Percentiles rank a stretch among this genome's conserved stretches.
phyloP scores from a whole-genome alignment of 2,113 vertebrate genomes.

The Tragelaphus imberbis region DNA sequence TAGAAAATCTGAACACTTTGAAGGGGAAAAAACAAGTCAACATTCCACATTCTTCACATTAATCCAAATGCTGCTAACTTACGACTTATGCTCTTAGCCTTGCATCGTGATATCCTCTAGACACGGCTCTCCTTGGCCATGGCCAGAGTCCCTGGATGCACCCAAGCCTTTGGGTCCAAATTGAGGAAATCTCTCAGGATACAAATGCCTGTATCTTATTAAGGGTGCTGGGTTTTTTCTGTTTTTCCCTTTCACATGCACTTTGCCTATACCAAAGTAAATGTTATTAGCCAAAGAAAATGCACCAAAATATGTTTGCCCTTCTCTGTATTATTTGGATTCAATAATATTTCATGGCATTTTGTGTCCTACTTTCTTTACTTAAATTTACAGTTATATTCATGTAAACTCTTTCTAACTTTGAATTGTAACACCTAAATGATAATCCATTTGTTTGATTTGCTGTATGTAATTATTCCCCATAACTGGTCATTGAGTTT shows the following conservation, averaged over 20 bases:
- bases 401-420: not conserved
- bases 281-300: not conserved
- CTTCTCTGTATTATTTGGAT: not conserved
- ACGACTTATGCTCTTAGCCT: accelerated
- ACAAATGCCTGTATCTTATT: not conserved
- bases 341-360: not conserved
- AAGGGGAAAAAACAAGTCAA: not conserved
- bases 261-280: not conserved
- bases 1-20: not conserved
- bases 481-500: not conserved
- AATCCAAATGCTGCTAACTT: not conserved
- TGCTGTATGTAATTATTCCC: not conserved
- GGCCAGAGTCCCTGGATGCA: not conserved
- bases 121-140: not conserved
- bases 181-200: not conserved
- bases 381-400: not conserved
- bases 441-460: not conserved
- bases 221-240: not conserved
- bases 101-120: not conserved
- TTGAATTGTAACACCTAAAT: not conserved
- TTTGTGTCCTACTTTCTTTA: not conserved
- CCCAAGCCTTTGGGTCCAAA: not conserved
- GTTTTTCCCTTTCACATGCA: not conserved
- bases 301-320: not conserved
- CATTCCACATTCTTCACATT: not conserved